phyloP scores from a whole-genome alignment of 2,113 vertebrate genomes.

The Perca flavescens region DNA sequence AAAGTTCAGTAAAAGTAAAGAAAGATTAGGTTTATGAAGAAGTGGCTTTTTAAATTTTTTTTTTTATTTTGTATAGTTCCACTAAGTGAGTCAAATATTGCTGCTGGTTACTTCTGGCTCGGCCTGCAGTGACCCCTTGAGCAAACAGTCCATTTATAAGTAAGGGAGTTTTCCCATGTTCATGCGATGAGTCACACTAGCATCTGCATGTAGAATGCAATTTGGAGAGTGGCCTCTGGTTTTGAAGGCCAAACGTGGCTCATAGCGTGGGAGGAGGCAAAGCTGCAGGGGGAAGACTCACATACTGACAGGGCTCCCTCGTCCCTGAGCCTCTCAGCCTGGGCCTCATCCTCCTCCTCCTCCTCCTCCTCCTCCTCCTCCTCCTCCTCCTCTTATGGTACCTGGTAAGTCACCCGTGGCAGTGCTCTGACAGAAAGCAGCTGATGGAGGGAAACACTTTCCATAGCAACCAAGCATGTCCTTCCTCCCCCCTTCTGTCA shows the following conservation, averaged over 20 bases:
- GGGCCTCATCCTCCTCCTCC: conserved; percentile 53
- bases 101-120: background rate
- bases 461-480: conserved; percentile 70
- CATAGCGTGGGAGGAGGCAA: conserved; percentile 51
- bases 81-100: background rate
- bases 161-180: conserved; percentile 60
- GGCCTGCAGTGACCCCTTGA: conserved; percentile 39
- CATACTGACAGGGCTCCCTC: conserved; percentile 44
- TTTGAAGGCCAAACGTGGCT: conserved; percentile 58
- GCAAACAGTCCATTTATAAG: conserved; percentile 68
- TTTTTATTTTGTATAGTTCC: background rate
- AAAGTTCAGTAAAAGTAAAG: too few species aligned
- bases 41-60: background rate
- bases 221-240: conserved; percentile 45
- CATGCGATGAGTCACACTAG: conserved; percentile 65
- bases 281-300: conserved; percentile 69
- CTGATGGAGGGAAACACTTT: conserved; percentile 84
- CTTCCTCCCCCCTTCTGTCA: conserved; percentile 29
- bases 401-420: conserved; percentile 74
- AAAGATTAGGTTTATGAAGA: background rate
- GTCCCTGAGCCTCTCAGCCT: conserved; percentile 19
- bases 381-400: too few species aligned
- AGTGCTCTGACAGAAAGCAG: conserved; percentile 68
- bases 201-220: conserved; percentile 75
- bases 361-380: background rate